Base-by-base conservation (phyloP, 2,797 vertebrate species). In the Acipenser transmontanus region DNA sequence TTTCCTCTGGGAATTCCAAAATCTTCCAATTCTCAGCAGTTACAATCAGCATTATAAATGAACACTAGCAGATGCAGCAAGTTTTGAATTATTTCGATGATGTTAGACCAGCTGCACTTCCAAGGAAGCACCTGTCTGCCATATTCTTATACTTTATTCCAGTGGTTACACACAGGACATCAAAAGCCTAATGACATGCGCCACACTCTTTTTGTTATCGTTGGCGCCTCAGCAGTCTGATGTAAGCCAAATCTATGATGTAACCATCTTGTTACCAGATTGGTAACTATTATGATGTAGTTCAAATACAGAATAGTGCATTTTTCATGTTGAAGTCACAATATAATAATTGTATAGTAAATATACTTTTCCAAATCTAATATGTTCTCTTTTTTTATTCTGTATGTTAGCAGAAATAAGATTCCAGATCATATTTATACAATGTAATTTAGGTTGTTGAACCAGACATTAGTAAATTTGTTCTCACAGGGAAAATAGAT, bases 41-140 rank as follows among this genome's bases (percentile, higher is more conserved):
- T 51, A 10, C 50, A 13, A 51, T 64, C 63, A 17, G 8, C 8
- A 20, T 50, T 20, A 20, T 50, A 12, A 1, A 64, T 17, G 63
- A 64, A 50, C 49, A 9, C 8, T 51, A 11, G 49, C 63, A 52
- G 49, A 64, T 50, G 51, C 6, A 50, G 49, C 49, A 14, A 14
- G n/a, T 64, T 10, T 51, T 13, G 13, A 47, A 61, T 61, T 14
- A 65, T 54, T 48, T 7, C 14, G 12, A 17, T 47, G 10, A 67
- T 9, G 34, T 8, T 34, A n/a, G 63, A 51, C 63, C 49, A 20
- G 34, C 49, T 8, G 7, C 9, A 57, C 60, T 47, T 67, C 20
- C 20, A 11, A 52, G 66, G 66, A 59, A 62, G 50, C 68, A 69
- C 63, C 68, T 65, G 68, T 51, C 50, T n/a, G 6, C 49, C 63